Conservation (phyloP, 92 coral and sea anemone species). For the Micromussa lordhowensis region DNA sequence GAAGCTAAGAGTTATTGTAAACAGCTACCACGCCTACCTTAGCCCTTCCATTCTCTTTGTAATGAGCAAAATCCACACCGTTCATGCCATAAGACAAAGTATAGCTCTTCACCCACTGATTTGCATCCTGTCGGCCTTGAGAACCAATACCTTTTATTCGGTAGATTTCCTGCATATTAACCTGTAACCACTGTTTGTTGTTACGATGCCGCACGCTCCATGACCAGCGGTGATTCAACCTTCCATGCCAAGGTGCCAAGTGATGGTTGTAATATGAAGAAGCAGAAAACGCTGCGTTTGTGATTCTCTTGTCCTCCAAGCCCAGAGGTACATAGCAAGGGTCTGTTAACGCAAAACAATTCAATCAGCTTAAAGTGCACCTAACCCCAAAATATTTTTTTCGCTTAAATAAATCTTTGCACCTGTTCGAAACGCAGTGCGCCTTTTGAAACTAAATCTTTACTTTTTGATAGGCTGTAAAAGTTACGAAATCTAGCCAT, state of each 20-base stretch:
- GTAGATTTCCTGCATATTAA: conserved; percentile 65
- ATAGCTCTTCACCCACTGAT: conserved; percentile 85
- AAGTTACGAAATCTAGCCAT: too few relatives aligned
- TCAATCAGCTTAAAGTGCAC: not conserved
- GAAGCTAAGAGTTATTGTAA: not conserved
- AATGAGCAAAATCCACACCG: conserved; percentile 53
- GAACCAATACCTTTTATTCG: conserved; percentile 76
- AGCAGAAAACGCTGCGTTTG: conserved; percentile 80
- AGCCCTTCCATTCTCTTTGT: conserved; percentile 30
- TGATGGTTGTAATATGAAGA: conserved; percentile 69
- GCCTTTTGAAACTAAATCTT: too few relatives aligned
- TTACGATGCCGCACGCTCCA: conserved; percentile 72
- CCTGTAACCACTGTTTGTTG: conserved; percentile 70
- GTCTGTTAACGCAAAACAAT: conserved; percentile 38
- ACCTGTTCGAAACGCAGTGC: too few relatives aligned
- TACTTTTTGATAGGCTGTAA: too few relatives aligned
- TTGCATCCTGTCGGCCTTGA: conserved; percentile 85
- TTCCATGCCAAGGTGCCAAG: conserved; percentile 77
- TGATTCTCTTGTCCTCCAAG: conserved; percentile 81
- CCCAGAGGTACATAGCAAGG: conserved; percentile 92
- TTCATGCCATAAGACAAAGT: conserved; percentile 68
- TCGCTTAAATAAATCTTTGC: too few relatives aligned
- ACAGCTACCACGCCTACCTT: conserved; percentile 16
- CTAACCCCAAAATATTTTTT: too few relatives aligned
- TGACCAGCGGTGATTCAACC: conserved; percentile 74